Evolutionary conservation across 2,113 vertebrate species (phyloP).

Genomic region (Arizona elegans): DNA sequence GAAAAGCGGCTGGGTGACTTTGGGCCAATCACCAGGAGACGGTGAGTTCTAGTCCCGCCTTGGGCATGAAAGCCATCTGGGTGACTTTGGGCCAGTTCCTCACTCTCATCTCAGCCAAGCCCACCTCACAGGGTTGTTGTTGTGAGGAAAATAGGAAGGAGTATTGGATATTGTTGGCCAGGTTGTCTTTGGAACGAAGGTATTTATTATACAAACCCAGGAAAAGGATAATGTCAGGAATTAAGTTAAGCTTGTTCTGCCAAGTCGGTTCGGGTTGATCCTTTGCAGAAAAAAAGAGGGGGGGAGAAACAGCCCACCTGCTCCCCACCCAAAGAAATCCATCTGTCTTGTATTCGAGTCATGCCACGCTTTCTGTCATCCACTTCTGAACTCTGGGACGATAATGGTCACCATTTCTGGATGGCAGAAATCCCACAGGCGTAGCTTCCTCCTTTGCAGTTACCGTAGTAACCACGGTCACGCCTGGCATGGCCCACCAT

Average conservation of each 20-base stretch:
- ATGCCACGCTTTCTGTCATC: background rate
- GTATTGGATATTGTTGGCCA: background rate
- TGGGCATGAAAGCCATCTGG: no score
- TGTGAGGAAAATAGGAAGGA: background rate
- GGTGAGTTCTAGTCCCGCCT: no score
- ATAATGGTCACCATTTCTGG: no score
- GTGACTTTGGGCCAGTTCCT: no score
- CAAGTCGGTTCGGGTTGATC: background rate
- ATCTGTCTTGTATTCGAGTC: background rate
- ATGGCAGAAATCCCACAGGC: background rate
- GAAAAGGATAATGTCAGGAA: background rate
- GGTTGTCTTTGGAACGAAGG: background rate
- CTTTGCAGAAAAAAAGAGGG: background rate
- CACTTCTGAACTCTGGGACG: no score
- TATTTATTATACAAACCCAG: background rate
- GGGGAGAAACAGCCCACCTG: background rate
- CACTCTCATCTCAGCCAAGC: background rate
- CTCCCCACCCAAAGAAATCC: background rate
- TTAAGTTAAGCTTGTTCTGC: background rate
- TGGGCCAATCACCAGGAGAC: no score
- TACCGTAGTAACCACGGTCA: no score
- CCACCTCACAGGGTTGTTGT: background rate
- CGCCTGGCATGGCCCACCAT: accelerated
- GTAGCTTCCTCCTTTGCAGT: background rate
- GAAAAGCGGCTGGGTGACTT: no score